Conservation (phyloP, 2,888 invertebrate species). For the Tridacna gigas region DNA sequence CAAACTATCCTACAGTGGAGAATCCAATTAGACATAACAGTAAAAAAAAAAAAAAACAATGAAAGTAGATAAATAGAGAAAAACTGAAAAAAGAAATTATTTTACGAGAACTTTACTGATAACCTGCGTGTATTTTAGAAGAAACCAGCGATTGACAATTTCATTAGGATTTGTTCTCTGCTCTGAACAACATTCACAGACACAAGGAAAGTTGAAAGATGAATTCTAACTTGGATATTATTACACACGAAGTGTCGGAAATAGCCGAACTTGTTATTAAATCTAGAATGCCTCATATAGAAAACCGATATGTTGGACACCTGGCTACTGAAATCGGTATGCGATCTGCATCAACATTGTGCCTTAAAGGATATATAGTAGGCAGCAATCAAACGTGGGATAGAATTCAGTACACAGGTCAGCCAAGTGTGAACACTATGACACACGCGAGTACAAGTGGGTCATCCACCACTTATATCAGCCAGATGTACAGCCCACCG, state of each 20-base stretch:
- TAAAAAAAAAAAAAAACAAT: background rate
- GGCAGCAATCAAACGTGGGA: no score
- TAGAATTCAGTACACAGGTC: no score
- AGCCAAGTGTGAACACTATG: no score
- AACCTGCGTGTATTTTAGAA: background rate
- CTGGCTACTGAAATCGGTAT: background rate
- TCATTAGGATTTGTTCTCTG: background rate
- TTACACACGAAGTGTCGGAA: background rate
- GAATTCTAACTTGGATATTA: background rate
- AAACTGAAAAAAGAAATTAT: background rate
- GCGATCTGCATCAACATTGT: no score
- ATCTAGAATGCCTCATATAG: background rate
- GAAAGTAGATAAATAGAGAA: background rate
- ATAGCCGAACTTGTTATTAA: background rate
- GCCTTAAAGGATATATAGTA: no score
- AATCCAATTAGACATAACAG: background rate
- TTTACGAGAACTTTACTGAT: background rate
- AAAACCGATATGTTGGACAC: background rate
- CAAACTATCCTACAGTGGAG: background rate
- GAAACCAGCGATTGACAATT: background rate
- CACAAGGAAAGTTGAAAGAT: background rate
- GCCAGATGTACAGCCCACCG: no score
- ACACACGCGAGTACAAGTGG: no score
- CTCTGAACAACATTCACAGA: no score
- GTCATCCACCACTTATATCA: no score